Evolutionary conservation across 2,888 invertebrate genomes (phyloP).

Genomic region (Ennomos erosarius): DNA sequence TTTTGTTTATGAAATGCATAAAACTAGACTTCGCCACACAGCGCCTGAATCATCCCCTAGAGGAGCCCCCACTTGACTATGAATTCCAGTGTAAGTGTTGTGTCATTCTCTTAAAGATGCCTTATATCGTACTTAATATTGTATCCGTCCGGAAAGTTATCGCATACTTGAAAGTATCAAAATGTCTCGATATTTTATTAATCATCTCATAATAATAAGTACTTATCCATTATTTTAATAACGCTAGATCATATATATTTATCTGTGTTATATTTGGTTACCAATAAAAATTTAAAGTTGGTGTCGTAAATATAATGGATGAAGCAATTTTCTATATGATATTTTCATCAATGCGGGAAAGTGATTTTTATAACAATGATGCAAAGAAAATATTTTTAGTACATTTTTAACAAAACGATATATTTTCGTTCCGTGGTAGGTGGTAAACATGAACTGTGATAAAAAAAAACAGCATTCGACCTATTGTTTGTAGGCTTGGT

Average conservation of each 20-base stretch:
- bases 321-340: not conserved
- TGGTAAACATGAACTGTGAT: constrained; percentile 22
- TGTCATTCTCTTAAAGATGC: constrained; percentile 3
- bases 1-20: too few relatives aligned
- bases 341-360: constrained; percentile 2
- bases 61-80: too few relatives aligned
- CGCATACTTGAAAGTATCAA: constrained; percentile 1
- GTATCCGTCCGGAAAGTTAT: constrained; percentile 21
- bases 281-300: not conserved
- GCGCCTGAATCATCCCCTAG: too few relatives aligned
- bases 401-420: constrained; percentile 8
- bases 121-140: constrained; percentile 13
- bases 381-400: constrained; percentile 7
- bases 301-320: not conserved
- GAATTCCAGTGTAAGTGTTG: not conserved
- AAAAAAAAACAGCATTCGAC: constrained; percentile 23
- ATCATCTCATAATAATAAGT: constrained; percentile 1
- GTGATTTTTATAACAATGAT: constrained; percentile 5
- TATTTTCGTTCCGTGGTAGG: constrained; percentile 5
- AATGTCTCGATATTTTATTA: constrained; percentile 2
- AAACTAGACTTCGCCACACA: too few relatives aligned
- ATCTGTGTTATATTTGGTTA: not conserved
- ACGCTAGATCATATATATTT: constrained; percentile 7
- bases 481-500: constrained; percentile 15
- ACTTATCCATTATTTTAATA: constrained; percentile 3